Percentiles rank a stretch among this genome's conserved stretches.
These are phyloP conservation scores for Pycnomerus fuliginosus DNA, from an alignment of 2,888 invertebrate species.

Conservation along the genomic window DNA sequence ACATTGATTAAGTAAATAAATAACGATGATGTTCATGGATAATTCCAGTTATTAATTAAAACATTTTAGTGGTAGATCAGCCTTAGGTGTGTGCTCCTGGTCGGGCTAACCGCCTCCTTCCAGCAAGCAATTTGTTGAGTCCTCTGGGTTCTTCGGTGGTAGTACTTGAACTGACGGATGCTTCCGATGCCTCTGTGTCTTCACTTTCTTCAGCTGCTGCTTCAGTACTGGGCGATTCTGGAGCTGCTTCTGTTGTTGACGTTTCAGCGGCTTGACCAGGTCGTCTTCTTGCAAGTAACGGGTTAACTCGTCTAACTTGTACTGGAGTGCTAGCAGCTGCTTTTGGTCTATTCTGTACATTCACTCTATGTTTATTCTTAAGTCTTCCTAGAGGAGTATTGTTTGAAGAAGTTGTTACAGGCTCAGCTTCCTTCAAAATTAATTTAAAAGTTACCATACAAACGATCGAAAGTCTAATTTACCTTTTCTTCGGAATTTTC, in stretches of 20 bases:
- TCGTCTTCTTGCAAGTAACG: slow-evolving; percentile 57
- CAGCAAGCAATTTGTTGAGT: slow-evolving; percentile 67
- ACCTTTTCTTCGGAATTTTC: slow-evolving; percentile 41
- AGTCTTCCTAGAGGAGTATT: slow-evolving; percentile 49
- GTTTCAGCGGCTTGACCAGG: slow-evolving; percentile 47
- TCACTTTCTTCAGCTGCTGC: slow-evolving; percentile 34
- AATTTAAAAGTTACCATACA: not conserved
- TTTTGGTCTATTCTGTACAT: slow-evolving; percentile 56
- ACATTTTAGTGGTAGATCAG: no score
- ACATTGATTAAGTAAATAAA: no score
- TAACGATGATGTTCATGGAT: no score
- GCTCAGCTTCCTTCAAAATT: slow-evolving; percentile 35
- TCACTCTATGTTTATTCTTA: slow-evolving; percentile 53
- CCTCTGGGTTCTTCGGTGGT: slow-evolving; percentile 59
- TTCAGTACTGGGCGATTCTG: slow-evolving; percentile 33
- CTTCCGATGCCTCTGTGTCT: slow-evolving; percentile 34
- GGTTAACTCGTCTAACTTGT: slow-evolving; percentile 59
- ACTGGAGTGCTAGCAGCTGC: slow-evolving; percentile 55
- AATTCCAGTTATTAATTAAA: no score
- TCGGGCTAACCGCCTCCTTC: slow-evolving; percentile 62
- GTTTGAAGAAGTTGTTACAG: slow-evolving; percentile 41
- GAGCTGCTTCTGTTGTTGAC: slow-evolving; percentile 42
- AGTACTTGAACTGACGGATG: slow-evolving; percentile 37
- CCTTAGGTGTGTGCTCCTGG: no score
- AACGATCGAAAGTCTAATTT: slow-evolving; percentile 8